Conservation (phyloP, 2,797 vertebrate genomes). For the Zenarchopterus dispar region DNA sequence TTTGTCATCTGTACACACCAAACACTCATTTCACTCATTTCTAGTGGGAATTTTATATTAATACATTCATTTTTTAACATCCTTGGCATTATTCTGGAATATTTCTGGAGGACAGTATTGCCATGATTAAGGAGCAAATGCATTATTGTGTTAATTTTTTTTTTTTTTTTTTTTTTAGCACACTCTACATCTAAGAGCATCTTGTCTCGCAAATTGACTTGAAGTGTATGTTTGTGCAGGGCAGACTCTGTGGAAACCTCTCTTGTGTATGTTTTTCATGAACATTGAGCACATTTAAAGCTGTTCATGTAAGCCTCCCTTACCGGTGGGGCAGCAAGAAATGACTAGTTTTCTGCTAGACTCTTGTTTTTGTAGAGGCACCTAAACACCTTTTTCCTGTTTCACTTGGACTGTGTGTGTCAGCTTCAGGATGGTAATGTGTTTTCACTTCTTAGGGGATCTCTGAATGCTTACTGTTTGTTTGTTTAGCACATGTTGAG, state of each 20-base stretch:
- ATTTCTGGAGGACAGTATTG: no score
- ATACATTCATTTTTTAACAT: no score
- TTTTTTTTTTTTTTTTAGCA: no score
- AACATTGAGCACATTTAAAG: constrained; percentile 78
- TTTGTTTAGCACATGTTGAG: constrained; percentile 73
- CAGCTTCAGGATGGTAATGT: constrained; percentile 89
- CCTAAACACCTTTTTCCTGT: constrained; percentile 90
- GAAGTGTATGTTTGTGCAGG: constrained; percentile 69
- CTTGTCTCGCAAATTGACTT: constrained; percentile 64
- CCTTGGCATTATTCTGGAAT: no score
- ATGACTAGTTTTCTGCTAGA: constrained; percentile 80
- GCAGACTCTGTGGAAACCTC: constrained; percentile 74
- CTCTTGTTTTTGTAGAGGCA: constrained; percentile 90
- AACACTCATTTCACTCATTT: no score
- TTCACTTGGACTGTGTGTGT: constrained; percentile 88
- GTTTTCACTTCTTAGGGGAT: constrained; percentile 90
- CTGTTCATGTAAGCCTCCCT: constrained; percentile 67
- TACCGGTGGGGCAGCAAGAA: constrained; percentile 85
- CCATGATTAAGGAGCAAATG: no score
- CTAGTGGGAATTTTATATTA: no score
- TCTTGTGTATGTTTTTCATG: constrained; percentile 66
- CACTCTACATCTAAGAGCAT: constrained; percentile 31
- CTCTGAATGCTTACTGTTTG: constrained; percentile 78
- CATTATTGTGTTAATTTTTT: no score
- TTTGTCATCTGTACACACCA: no score